These are phyloP conservation scores for Thaumetopoea pityocampa DNA, from an alignment of 1,140 invertebrate species.

Conservation along the genomic window DNA sequence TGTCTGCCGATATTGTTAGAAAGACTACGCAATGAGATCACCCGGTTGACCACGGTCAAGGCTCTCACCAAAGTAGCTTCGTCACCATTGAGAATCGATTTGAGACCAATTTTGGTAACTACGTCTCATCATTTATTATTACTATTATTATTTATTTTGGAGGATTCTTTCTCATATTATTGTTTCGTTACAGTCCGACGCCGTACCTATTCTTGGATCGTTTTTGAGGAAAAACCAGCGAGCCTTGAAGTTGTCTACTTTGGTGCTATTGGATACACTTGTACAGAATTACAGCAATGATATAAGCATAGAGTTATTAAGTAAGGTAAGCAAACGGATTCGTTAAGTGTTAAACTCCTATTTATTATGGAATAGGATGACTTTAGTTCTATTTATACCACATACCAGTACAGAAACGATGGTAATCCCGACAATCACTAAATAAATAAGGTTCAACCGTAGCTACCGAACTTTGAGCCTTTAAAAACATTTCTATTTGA, in stretches of 20 bases:
- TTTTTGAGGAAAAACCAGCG: conserved; percentile 98
- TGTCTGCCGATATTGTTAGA: conserved; percentile 97
- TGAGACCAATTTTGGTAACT: conserved; percentile 88
- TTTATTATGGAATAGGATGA: too few species aligned
- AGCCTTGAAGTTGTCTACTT: conserved; percentile 93
- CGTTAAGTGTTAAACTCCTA: too few species aligned
- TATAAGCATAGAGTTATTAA: conserved; percentile 83
- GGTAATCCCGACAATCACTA: too few species aligned
- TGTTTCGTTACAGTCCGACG: conserved; percentile 80
- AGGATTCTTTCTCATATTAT: conserved; percentile 13
- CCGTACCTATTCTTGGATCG: conserved; percentile 93
- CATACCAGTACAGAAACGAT: too few species aligned
- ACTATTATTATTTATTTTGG: conserved; percentile 9
- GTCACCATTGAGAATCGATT: conserved; percentile 91
- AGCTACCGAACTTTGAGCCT: too few species aligned
- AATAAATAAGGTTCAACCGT: too few species aligned
- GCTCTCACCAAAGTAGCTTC: conserved; percentile 95
- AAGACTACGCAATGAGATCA: conserved; percentile 96
- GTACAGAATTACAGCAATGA: conserved; percentile 88
- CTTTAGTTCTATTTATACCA: too few species aligned
- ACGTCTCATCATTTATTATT: conserved; percentile 6
- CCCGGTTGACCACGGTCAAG: conserved; percentile 96
- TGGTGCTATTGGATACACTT: conserved; percentile 93
- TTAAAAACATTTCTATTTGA: too few species aligned
- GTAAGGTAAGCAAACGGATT: conserved; percentile 83